Evolutionary conservation across 2,113 vertebrate species (phyloP), one percentile per base, ranked within the genome.

Genomic region (Morone chrysops): DNA sequence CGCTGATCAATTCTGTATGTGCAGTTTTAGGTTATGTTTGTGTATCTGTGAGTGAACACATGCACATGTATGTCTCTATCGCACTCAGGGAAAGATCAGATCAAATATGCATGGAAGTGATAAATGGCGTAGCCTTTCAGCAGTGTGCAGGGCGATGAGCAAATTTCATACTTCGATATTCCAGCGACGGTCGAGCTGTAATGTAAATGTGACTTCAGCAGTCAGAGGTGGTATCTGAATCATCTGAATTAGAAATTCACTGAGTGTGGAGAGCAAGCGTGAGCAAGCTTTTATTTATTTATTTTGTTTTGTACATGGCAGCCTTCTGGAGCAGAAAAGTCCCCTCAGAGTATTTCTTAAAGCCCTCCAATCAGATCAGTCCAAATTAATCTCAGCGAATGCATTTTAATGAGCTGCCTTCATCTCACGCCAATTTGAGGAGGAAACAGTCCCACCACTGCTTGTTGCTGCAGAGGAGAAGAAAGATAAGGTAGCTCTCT

Each of bases 321-420:
- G 70, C 69, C 41, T 86, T 83, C 77, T 80, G 88, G 89, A 62
- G 78, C 82, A 80, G 71, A 57, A 67, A 57, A 45, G n/a, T 75
- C 87, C 69, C 81, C 25, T 71, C 51, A 16, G 77, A 85, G 59
- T 59, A 63, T 79, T 63, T 82, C 56, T 83, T 79, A 60, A 88
- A 87, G 74, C 40, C 65, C 56, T 70, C 80, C 79, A 78, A 92
- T 90, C 81, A 85, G 56, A 92, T 90, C 83, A 83, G 53, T 67
- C 78, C 57, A 88, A 89, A 89, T 83, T 74, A 83, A 90, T 89
- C 83, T 89, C 81, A 83, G 82, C 68, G 40, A 83, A 82, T 12
- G 72, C 80, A 92, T 90, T 88, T 91, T 85, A 87, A 92, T 92
- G 83, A 90, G 88, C 47, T 78, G 48, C 90, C 79, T 90, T 93